Conservation (phyloP, 37 sponge, comb jelly and placozoan genomes). For the Bolinopsis microptera region DNA sequence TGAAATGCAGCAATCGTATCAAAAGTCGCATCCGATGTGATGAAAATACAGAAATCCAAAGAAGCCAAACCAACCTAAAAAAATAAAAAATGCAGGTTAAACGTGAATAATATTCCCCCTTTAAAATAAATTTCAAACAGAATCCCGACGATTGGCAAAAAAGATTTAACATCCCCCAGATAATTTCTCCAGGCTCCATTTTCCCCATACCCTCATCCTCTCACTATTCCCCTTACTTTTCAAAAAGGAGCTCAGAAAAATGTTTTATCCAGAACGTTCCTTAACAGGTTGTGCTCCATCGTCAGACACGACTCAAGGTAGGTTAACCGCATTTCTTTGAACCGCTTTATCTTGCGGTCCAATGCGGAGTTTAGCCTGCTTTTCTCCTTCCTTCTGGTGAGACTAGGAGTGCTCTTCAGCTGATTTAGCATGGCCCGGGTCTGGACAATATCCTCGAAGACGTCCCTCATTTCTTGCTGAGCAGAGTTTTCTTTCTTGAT, state of each 20-base stretch:
- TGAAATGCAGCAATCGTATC: too few relatives aligned
- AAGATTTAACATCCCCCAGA: slow-evolving; percentile 26
- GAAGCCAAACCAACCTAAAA: too few relatives aligned
- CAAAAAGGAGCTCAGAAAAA: not conserved
- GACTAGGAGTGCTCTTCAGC: not conserved
- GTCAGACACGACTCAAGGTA: not conserved
- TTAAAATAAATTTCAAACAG: too few relatives aligned
- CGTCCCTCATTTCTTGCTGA: not conserved
- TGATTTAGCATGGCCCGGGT: slow-evolving; percentile 17
- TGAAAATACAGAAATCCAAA: too few relatives aligned
- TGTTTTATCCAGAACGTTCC: slow-evolving; percentile 11
- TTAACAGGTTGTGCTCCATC: slow-evolving; percentile 2
- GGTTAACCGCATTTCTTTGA: slow-evolving; percentile 19
- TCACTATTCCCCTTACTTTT: not conserved
- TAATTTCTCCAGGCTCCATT: slow-evolving; percentile 22
- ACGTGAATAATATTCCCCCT: too few relatives aligned
- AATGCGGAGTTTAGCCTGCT: slow-evolving; percentile 14
- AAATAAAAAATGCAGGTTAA: too few relatives aligned
- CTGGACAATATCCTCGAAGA: slow-evolving; percentile 13
- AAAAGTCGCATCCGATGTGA: too few relatives aligned
- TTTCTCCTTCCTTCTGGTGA: not conserved
- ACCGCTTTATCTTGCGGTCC: slow-evolving; percentile 35
- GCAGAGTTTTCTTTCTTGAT: not conserved
- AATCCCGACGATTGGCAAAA: too few relatives aligned
- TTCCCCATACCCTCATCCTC: not conserved